A percentile compares a stretch with the other conserved stretches of the same genome.
Conservation (phyloP, 2,797 vertebrate species). For the Simalia tracyae region DNA sequence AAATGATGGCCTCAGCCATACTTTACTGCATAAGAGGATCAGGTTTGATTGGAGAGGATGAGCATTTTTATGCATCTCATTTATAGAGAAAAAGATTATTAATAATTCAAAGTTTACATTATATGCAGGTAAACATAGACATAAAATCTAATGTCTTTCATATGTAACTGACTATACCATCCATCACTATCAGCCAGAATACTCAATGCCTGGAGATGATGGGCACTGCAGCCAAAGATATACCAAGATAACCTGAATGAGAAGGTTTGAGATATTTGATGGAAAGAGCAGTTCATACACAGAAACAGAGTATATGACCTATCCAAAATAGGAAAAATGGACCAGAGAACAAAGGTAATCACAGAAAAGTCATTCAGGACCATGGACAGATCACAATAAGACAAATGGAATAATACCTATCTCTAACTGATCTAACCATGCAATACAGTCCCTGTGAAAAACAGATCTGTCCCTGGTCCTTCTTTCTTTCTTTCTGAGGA, state of each 20-base stretch:
- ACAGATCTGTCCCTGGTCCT: background rate
- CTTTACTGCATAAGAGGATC: background rate
- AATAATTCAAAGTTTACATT: background rate
- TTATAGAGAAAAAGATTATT: background rate
- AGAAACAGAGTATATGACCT: no score
- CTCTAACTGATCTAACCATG: background rate
- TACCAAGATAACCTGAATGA: background rate
- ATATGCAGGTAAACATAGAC: background rate
- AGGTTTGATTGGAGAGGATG: background rate
- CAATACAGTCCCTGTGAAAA: background rate
- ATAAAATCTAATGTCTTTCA: background rate
- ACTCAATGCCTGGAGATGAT: background rate
- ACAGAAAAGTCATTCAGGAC: background rate
- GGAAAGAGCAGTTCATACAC: background rate
- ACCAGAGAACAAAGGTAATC: background rate
- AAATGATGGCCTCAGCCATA: background rate
- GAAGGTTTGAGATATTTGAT: background rate
- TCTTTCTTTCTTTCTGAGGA: background rate
- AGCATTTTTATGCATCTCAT: background rate
- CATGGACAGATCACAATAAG: conserved; percentile 6
- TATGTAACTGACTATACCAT: background rate
- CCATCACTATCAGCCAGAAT: background rate
- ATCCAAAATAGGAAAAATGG: background rate
- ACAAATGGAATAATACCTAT: background rate
- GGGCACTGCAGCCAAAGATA: background rate